A percentile compares a stretch with the other conserved stretches of the same genome.
Conservation (phyloP, 1,140 invertebrate species). For the Leguminivora glycinivorella region DNA sequence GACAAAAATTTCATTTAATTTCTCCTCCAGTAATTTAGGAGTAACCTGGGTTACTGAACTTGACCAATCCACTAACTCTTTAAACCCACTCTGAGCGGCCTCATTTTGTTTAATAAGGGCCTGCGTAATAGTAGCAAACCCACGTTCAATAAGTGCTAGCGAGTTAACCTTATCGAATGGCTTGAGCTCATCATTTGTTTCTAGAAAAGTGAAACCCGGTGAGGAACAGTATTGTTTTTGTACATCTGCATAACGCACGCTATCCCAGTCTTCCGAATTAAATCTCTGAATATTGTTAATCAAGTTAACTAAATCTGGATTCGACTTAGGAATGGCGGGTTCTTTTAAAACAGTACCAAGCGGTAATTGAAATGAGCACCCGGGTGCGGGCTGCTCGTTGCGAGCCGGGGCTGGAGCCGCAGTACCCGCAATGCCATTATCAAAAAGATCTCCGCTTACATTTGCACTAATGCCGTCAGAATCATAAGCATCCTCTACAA, state of each 20-base stretch:
- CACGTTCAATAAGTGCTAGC: background rate
- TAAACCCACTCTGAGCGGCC: background rate
- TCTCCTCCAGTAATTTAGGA: background rate
- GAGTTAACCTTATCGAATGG: background rate
- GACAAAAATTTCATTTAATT: conserved; percentile 7
- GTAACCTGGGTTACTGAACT: background rate
- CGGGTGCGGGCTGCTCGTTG: too few species aligned
- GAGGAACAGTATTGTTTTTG: background rate
- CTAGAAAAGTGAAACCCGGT: background rate
- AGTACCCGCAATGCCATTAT: too few species aligned
- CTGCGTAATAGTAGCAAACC: background rate
- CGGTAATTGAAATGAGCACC: too few species aligned
- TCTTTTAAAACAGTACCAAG: background rate
- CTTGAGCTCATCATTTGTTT: conserved; percentile 3
- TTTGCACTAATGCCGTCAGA: background rate
- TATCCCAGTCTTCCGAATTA: background rate
- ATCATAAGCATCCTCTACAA: too few species aligned
- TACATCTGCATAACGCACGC: background rate
- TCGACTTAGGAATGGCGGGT: background rate
- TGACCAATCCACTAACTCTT: background rate
- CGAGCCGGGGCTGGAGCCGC: too few species aligned
- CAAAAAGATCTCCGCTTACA: background rate
- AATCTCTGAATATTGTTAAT: background rate
- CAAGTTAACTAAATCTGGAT: background rate
- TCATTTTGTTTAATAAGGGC: background rate